Evolutionary conservation across 2,888 invertebrate species (phyloP).

Genomic region (Falcaria lacertinaria): DNA sequence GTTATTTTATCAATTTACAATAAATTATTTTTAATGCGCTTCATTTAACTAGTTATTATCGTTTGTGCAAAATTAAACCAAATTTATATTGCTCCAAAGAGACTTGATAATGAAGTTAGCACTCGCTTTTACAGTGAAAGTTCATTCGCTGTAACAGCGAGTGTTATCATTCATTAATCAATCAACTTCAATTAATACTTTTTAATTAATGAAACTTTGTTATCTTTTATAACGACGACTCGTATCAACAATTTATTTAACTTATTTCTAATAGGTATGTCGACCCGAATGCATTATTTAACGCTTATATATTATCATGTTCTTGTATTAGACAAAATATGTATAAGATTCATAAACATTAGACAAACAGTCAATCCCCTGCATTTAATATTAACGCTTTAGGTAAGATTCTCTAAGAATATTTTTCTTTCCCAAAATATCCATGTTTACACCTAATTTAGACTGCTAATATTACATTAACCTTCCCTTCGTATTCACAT

Average conservation of each 20-base stretch:
- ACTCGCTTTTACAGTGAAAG: not conserved
- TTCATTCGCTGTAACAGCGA: not conserved
- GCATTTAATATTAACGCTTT: too few species aligned
- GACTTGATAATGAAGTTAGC: not conserved
- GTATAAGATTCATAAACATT: too few species aligned
- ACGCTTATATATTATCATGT: not conserved
- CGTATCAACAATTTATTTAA: too few species aligned
- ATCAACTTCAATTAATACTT: not conserved
- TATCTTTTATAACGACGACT: too few species aligned
- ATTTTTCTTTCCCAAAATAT: too few species aligned
- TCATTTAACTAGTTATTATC: constrained; percentile 36
- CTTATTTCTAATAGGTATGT: not conserved
- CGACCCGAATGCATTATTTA: too few species aligned
- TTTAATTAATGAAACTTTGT: too few species aligned
- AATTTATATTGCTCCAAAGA: not conserved
- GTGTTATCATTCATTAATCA: not conserved
- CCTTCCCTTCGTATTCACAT: constrained; percentile 18
- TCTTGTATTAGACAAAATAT: too few species aligned
- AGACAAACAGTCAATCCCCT: too few species aligned
- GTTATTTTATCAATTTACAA: constrained; percentile 44
- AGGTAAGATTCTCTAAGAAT: too few species aligned
- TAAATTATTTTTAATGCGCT: constrained; percentile 58
- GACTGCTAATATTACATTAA: constrained; percentile 1
- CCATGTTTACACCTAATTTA: too few species aligned
- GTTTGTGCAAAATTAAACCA: not conserved